Evolutionary conservation across 2,888 invertebrate genomes (phyloP), one percentile per base, ranked within the genome.

Genomic region (Lathronympha strigana): DNA sequence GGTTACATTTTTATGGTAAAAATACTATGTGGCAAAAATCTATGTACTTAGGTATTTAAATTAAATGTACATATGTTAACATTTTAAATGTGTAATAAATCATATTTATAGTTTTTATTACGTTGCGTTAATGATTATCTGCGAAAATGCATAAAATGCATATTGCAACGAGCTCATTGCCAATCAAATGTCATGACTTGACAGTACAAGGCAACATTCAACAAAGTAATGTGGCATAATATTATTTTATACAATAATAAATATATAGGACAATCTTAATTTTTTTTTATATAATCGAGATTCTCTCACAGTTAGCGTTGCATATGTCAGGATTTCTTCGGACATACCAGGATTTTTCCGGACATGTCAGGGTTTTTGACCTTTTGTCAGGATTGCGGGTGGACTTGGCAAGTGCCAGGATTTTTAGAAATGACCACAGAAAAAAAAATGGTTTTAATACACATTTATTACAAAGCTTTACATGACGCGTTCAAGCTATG

Each of bases 161-260:
- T n/a, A 1, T 9, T 15, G 4, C 45, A 15, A 5, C 17, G 15
- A 40, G 55, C 43, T 55, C 43, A 43, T 43, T 57, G 55, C 55
- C 43, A 57, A 57, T 57, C 55, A 57, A 57, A 57, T 43, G 43
- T 45, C 43, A 57, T 8, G 8, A 21, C 28, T 31, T 43, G 55
- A 25, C 55, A 19, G 28, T 8, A 28, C 55, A 43, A 45, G 28
- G 55, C 13, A 28, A 31, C 13, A 4, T 2, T 17, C 17, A 23
- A 45, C 45, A 45, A 6, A 23, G 6, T n/a, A 15, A 38, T 38
- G 15, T 23, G 1, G 21, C 2, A 19, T 43, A 19, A 45, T 23
- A n/a, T 23, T 23, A 6, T 23, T n/a, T 2, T 23, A 23, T 17
- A n/a, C n/a, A 11, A 19, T 43, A 36, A 15, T 13, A 33, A 11